A percentile compares a stretch with the other conserved stretches of the same genome.
Evolutionary conservation across 2,888 invertebrate genomes (phyloP).

Genomic region (Heliconius ismenius): DNA sequence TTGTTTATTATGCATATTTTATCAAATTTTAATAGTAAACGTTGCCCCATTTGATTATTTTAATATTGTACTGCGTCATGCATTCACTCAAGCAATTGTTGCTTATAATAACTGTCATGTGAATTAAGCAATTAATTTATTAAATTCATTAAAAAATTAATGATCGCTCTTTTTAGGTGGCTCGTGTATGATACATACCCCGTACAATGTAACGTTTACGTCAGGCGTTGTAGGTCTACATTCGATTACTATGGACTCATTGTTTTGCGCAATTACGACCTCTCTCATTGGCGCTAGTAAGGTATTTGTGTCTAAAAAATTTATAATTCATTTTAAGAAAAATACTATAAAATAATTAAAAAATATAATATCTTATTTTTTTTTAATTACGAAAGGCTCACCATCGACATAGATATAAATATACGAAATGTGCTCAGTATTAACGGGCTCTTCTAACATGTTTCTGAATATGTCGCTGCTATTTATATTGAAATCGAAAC

Average conservation of each 20-base stretch:
- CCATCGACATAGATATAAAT: slow-evolving; percentile 74
- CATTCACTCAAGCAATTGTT: slow-evolving; percentile 56
- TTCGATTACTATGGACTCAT: slow-evolving; percentile 64
- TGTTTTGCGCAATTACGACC: slow-evolving; percentile 58
- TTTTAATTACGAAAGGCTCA: slow-evolving; percentile 53
- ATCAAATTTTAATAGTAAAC: slow-evolving; percentile 6
- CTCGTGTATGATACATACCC: slow-evolving; percentile 66
- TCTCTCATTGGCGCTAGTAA: slow-evolving; percentile 72
- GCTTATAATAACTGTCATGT: slow-evolving; percentile 28
- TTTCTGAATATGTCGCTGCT: slow-evolving; percentile 55
- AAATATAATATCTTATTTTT: not conserved
- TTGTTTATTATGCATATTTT: slow-evolving; percentile 10
- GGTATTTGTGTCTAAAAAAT: slow-evolving; percentile 70
- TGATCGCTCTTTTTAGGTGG: slow-evolving; percentile 6
- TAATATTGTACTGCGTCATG: slow-evolving; percentile 51
- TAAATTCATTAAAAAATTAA: slow-evolving; percentile 17
- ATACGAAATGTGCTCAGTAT: slow-evolving; percentile 65
- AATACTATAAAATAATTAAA: not conserved
- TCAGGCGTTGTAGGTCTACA: slow-evolving; percentile 78
- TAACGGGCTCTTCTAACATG: slow-evolving; percentile 63
- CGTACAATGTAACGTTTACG: slow-evolving; percentile 60
- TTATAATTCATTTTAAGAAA: slow-evolving; percentile 45
- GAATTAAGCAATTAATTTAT: slow-evolving; percentile 36
- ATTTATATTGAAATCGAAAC: slow-evolving; percentile 70
- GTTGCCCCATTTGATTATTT: slow-evolving; percentile 36